Conservation (phyloP, 2,797 vertebrate genomes). For the Momotus momota region DNA sequence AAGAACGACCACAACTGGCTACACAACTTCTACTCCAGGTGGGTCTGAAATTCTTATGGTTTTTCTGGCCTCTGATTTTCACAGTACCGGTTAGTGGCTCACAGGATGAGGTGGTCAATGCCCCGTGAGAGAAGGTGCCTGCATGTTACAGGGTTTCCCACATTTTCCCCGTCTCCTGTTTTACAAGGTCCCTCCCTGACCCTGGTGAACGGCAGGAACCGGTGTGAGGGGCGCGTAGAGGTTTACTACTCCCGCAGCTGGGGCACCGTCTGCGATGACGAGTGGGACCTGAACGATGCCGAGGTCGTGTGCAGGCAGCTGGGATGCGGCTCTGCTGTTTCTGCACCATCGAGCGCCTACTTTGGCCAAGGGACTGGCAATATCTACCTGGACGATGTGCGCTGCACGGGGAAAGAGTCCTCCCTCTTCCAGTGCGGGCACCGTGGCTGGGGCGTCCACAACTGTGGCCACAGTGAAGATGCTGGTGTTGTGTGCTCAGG, state of each 20-base stretch:
- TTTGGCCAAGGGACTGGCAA: background rate
- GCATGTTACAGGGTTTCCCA: accelerated
- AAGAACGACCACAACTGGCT: no score
- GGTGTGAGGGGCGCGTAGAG: background rate
- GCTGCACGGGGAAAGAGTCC: background rate
- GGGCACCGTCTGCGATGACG: background rate
- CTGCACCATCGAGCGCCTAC: background rate
- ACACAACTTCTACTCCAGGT: background rate
- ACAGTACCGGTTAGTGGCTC: accelerated
- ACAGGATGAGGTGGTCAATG: accelerated
- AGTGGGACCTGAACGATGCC: background rate
- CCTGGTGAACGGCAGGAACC: background rate
- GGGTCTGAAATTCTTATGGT: accelerated
- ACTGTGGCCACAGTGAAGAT: background rate
- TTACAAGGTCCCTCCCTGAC: no score
- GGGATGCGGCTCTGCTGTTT: background rate
- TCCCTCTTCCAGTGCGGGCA: background rate
- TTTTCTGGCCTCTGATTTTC: accelerated
- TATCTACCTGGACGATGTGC: background rate
- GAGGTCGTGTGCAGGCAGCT: background rate
- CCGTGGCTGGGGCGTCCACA: background rate
- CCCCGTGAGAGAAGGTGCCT: background rate
- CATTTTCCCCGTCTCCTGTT: no score
- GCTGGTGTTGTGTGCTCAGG: constrained; percentile 26
- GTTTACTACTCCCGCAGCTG: background rate